Percentiles rank a stretch among this genome's conserved stretches.
phyloP scores from a whole-genome alignment of 2,797 vertebrate species.

The Calcarius lapponicus region DNA sequence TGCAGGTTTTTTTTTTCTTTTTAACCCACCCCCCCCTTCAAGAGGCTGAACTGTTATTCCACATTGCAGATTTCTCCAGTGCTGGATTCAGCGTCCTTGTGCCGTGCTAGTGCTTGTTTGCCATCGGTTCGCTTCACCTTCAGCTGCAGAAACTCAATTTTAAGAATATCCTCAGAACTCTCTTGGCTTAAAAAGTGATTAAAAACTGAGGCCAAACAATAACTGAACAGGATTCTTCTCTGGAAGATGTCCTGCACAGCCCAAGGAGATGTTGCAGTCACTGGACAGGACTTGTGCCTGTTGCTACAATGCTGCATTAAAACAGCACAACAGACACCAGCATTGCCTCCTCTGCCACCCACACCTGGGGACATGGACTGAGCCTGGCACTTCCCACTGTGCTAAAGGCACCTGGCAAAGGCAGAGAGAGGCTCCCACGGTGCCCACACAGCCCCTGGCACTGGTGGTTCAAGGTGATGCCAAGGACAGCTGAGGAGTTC shows the following conservation, averaged over 20 bases:
- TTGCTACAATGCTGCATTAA: neutral
- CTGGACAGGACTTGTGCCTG: neutral
- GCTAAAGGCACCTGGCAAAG: neutral
- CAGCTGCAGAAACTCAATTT: slow-evolving; percentile 19
- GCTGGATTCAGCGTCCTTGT: slow-evolving; percentile 53
- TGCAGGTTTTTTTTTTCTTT: slow-evolving; percentile 20
- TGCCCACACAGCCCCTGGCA: neutral
- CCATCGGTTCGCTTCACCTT: neutral
- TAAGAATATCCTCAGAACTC: neutral
- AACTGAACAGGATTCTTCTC: neutral
- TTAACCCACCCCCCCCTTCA: slow-evolving; percentile 1
- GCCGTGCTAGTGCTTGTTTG: slow-evolving; percentile 32
- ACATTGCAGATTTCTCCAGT: slow-evolving; percentile 64
- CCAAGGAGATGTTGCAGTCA: neutral
- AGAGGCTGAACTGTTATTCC: slow-evolving; percentile 66
- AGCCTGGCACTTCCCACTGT: neutral
- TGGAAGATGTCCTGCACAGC: neutral
- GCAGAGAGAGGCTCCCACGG: neutral
- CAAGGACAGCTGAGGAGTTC: slow-evolving; percentile 3
- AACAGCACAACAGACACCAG: neutral
- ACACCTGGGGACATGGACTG: neutral
- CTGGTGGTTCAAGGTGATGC: neutral
- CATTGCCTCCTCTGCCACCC: neutral
- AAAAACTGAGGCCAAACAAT: slow-evolving; percentile 7
- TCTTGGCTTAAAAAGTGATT: slow-evolving; percentile 25